These are phyloP conservation scores for Agrotis segetum DNA, from an alignment of 2,888 invertebrate genomes.

Conservation along the genomic window DNA sequence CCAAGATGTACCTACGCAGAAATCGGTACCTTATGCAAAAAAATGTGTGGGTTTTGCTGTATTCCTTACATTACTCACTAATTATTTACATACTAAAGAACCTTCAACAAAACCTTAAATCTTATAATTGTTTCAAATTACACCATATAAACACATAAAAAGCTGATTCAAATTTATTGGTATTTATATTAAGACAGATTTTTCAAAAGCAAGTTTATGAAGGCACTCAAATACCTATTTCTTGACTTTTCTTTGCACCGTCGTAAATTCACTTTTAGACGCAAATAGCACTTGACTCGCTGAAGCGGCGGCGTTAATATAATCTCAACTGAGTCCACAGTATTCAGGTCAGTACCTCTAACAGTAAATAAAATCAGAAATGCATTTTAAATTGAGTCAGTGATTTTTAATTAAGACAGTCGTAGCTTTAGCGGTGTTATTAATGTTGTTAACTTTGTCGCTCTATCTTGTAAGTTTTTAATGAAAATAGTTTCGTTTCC, in stretches of 20 bases:
- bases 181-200: conserved; percentile 41
- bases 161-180: conserved; percentile 34
- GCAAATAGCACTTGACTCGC: conserved; percentile 71
- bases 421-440: conserved; percentile 31
- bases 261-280: conserved; percentile 64
- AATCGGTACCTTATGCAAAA: no score
- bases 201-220: conserved; percentile 40
- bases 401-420: conserved; percentile 55
- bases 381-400: conserved; percentile 63
- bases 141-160: conserved; percentile 19
- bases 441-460: conserved; percentile 30
- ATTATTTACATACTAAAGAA: not conserved
- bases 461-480: conserved; percentile 36
- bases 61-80: not conserved
- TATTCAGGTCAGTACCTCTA: conserved; percentile 75
- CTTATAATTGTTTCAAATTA: no score
- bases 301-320: conserved; percentile 74
- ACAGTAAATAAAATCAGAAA: conserved; percentile 74
- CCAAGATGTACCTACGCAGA: no score
- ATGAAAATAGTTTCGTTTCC: conserved; percentile 24
- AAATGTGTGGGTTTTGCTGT: no score
- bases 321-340: conserved; percentile 71
- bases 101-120: not conserved
- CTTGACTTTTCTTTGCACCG: conserved; percentile 56
- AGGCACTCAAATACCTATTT: conserved; percentile 54